A percentile compares a stretch with the other conserved stretches of the same genome.
phyloP scores from a whole-genome alignment of 2,888 invertebrate genomes.

The Acleris holmiana region DNA sequence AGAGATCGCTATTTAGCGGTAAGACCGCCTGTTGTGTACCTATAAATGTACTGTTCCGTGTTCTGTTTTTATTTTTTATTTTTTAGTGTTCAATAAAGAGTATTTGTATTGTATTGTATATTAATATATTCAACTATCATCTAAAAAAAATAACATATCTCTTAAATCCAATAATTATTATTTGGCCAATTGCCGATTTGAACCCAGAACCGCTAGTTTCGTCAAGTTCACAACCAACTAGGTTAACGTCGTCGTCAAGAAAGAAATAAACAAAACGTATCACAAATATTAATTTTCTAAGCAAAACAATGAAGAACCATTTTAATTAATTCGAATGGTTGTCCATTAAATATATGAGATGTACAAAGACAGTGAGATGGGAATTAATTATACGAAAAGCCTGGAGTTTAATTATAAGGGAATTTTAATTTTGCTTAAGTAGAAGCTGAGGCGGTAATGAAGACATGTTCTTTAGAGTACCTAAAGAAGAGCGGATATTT shows the following conservation, averaged over 20 bases:
- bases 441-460: slow-evolving; percentile 24
- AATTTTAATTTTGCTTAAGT: slow-evolving; percentile 35
- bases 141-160: too few species aligned
- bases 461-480: slow-evolving; percentile 17
- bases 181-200: too few species aligned
- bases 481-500: slow-evolving; percentile 19
- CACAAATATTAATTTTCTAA: background rate
- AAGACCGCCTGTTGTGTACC: too few species aligned
- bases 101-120: too few species aligned
- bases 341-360: slow-evolving; percentile 32
- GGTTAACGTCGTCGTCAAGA: background rate
- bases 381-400: slow-evolving; percentile 33
- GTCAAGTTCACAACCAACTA: too few species aligned
- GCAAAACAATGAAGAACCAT: slow-evolving; percentile 1
- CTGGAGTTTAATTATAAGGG: slow-evolving; percentile 33
- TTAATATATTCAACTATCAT: too few species aligned
- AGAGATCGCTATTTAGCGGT: too few species aligned
- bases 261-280: background rate
- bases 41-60: too few species aligned
- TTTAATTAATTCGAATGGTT: slow-evolving; percentile 30
- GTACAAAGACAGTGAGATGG: slow-evolving; percentile 25
- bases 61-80: too few species aligned
- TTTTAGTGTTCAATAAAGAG: too few species aligned
- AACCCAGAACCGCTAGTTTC: too few species aligned
- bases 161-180: too few species aligned